A percentile compares a stretch with the other conserved stretches of the same genome.
These are phyloP conservation scores for Neodiprion pinetum DNA, from an alignment of 1,140 invertebrate species.

Conservation along the genomic window DNA sequence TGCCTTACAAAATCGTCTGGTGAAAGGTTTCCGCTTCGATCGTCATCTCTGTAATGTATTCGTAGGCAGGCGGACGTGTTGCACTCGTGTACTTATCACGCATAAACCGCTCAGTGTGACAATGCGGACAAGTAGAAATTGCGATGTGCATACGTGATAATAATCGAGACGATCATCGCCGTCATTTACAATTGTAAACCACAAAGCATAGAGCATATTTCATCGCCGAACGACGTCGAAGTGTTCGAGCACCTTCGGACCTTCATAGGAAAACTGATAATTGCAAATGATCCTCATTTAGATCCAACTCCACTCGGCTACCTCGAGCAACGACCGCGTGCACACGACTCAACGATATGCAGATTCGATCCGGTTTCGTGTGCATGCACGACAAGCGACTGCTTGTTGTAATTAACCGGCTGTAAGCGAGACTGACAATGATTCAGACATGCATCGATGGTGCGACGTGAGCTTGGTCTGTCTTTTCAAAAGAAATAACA, in stretches of 20 bases:
- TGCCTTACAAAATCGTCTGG: neutral
- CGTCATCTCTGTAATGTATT: neutral
- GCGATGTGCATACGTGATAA: neutral
- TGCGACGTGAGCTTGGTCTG: no score
- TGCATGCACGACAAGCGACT: neutral
- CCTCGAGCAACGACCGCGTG: neutral
- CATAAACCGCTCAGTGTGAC: no score
- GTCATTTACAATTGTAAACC: neutral
- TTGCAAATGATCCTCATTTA: neutral
- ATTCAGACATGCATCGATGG: neutral
- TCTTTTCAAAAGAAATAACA: no score
- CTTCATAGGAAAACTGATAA: neutral
- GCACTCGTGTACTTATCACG: no score
- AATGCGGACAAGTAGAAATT: no score
- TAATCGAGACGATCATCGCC: neutral
- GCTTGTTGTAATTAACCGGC: neutral
- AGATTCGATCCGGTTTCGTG: neutral
- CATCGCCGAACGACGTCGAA: no score
- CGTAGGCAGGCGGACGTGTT: no score
- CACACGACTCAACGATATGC: conserved; percentile 2
- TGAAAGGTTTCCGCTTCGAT: conserved; percentile 5
- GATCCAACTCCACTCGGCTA: neutral
- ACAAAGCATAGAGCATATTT: neutral
- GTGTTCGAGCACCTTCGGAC: neutral
- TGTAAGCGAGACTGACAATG: neutral